Base-by-base conservation (phyloP, 2,797 vertebrate species). In the Spondyliosoma cantharus region DNA sequence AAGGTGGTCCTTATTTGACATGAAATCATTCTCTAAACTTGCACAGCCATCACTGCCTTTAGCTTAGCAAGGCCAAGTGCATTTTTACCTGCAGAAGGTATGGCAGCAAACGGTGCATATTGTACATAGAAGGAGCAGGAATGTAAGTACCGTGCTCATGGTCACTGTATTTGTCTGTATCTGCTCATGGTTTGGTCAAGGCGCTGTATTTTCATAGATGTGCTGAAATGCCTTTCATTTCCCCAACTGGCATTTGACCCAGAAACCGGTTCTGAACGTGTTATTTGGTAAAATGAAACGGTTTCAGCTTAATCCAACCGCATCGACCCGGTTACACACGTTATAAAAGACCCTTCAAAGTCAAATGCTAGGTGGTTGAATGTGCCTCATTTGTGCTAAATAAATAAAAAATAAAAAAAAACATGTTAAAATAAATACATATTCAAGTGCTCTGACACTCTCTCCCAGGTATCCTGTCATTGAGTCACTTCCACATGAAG, bases 401-500 rank as follows among this genome's bases (percentile, higher is more conserved):
- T 13, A 52, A 56, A 60, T 65, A 2, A 24, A 24, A 42, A 2
- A 24, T 12, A 48, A n/a, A n/a, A n/a, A n/a, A n/a, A n/a, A n/a
- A n/a, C n/a, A 19, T 20, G 3, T 19, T 22, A 2, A 22, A 50
- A 49, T 45, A 0, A 67, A 71, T 57, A 17, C 4, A 56, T 13
- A 9, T 65, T 17, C 54, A 48, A 68, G 24, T 17, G n/a, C 57
- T 67, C 24, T 11, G 37, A 37, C 37, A 37, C 37, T 3, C 9
- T 37, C 25, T 71, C 52, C 66, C 49, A 76, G 43, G 78, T 17
- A 53, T 50, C 57, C 32, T 79, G 68, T 77, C 84, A 72, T 43
- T 43, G 70, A 77, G 72, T 82, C 25, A 17, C 64, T 76, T 64
- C 57, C 20, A 50, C 42, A 43, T 71, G 49, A 87, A 71, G 67